Conservation (phyloP, 2,888 invertebrate genomes). For the Standfussiana lucernea region DNA sequence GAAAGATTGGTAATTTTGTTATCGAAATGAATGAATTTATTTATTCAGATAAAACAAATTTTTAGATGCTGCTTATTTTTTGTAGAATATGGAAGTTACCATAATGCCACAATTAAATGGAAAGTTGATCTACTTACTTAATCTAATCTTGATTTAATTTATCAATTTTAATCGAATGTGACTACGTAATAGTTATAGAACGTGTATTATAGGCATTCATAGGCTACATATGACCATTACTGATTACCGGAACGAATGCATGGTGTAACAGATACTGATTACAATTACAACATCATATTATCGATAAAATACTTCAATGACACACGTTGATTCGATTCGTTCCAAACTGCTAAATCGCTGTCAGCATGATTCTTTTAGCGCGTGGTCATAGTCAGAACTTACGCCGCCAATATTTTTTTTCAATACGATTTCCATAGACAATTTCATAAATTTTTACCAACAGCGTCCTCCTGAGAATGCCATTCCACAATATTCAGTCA, state of each 20-base stretch:
- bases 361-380: not conserved
- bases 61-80: no score
- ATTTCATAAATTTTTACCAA: not conserved
- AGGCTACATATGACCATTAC: slow-evolving; percentile 6
- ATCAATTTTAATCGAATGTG: no score
- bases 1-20: slow-evolving; percentile 7
- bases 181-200: not conserved
- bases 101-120: no score
- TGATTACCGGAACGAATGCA: slow-evolving; percentile 44
- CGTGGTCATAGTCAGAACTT: not conserved
- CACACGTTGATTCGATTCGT: slow-evolving; percentile 28
- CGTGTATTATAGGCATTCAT: slow-evolving; percentile 2
- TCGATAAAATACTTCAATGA: slow-evolving; percentile 36
- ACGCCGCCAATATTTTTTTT: not conserved
- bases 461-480: not conserved
- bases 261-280: slow-evolving; percentile 37
- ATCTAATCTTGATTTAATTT: no score
- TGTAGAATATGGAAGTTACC: no score
- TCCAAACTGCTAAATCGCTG: not conserved
- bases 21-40: no score
- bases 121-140: no score
- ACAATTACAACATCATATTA: slow-evolving; percentile 42
- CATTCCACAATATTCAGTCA: not conserved
- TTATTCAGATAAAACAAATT: no score
- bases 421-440: not conserved